phyloP scores from a whole-genome alignment of 92 coral and sea anemone genomes.

The Isaurus tuberculatus region DNA sequence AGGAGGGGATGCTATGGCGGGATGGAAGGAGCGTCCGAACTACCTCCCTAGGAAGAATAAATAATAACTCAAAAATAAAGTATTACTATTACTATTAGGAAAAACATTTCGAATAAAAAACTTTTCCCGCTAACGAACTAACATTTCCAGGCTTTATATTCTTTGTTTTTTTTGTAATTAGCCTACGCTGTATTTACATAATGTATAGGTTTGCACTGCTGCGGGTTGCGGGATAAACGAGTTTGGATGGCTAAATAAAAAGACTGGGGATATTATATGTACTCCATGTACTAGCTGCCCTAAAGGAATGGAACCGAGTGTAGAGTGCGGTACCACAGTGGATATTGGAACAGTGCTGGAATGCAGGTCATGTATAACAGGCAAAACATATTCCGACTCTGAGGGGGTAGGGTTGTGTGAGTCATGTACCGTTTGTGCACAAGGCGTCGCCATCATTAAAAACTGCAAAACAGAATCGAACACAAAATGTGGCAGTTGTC shows the following conservation, averaged over 20 bases:
- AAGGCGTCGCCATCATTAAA: background rate
- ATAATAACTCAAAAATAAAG: too few relatives aligned
- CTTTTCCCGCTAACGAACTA: background rate
- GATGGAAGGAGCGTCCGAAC: too few relatives aligned
- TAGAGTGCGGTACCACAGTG: slow-evolving; percentile 26
- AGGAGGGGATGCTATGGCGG: too few relatives aligned
- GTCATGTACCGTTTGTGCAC: slow-evolving; percentile 18
- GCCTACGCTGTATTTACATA: background rate
- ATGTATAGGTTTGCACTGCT: background rate
- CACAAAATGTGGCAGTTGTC: slow-evolving; percentile 27
- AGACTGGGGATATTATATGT: background rate
- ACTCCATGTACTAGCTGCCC: slow-evolving; percentile 8
- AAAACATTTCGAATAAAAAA: too few relatives aligned
- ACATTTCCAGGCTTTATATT: background rate
- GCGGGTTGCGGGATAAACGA: background rate
- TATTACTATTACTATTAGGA: too few relatives aligned
- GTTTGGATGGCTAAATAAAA: slow-evolving; percentile 27
- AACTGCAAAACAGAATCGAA: slow-evolving; percentile 19
- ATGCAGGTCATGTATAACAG: background rate
- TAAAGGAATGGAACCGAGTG: slow-evolving; percentile 29
- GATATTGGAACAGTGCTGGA: slow-evolving; percentile 1
- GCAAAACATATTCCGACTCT: slow-evolving; percentile 16
- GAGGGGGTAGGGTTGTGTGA: slow-evolving; percentile 22
- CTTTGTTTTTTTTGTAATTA: background rate
- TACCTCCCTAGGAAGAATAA: too few relatives aligned